Evolutionary conservation across 2,113 vertebrate species (phyloP).

Genomic region (Excalfactoria chinensis): DNA sequence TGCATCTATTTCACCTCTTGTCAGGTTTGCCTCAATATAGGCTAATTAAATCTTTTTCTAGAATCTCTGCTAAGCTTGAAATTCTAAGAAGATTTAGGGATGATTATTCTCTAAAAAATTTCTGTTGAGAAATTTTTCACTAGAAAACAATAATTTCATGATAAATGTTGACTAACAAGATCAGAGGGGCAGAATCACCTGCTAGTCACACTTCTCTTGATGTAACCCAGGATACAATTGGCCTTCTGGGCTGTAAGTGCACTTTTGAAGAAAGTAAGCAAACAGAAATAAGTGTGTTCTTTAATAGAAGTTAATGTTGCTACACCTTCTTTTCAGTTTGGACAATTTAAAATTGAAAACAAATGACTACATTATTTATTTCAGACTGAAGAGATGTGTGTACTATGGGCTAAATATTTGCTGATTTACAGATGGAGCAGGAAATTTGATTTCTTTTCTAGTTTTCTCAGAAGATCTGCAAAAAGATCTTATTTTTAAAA

Average conservation of each 20-base stretch:
- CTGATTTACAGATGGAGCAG: not conserved
- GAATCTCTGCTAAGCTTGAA: not conserved
- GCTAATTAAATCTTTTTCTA: not conserved
- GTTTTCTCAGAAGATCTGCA: not conserved
- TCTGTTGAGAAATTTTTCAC: not conserved
- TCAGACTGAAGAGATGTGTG: not conserved
- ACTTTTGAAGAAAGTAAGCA: not conserved
- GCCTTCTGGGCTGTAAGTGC: too few species aligned
- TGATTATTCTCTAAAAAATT: not conserved
- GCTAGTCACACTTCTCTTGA: too few species aligned
- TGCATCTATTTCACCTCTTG: not conserved
- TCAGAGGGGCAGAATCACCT: too few species aligned
- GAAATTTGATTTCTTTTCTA: not conserved
- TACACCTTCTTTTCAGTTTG: not conserved
- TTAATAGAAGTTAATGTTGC: not conserved
- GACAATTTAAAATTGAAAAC: not conserved
- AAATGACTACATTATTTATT: not conserved
- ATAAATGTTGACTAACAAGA: not conserved
- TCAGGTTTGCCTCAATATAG: not conserved
- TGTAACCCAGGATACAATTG: too few species aligned
- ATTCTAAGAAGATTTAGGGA: not conserved
- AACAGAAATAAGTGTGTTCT: not conserved
- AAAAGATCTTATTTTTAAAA: not conserved
- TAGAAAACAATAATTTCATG: not conserved
- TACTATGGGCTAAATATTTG: not conserved